phyloP scores from a whole-genome alignment of 1,140 invertebrate species.

The Heliconius melpomene region DNA sequence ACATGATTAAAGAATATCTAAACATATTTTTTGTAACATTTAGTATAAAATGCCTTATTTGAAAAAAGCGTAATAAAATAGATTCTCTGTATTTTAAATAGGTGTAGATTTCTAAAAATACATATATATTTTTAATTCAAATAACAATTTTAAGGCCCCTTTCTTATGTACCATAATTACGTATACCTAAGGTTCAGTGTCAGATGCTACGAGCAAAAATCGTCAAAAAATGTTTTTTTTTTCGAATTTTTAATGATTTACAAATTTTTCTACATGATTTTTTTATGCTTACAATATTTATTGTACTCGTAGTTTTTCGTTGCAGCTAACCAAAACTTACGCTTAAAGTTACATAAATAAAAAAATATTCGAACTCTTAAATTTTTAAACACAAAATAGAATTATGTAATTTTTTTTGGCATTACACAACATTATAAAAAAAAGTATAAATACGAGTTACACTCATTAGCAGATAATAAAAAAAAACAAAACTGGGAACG shows the following conservation, averaged over 20 bases:
- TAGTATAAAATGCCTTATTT: constrained; percentile 60
- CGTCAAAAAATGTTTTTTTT: neutral
- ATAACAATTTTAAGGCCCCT: constrained; percentile 70
- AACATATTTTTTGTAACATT: constrained; percentile 52
- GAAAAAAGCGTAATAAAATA: constrained; percentile 75
- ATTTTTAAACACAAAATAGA: constrained; percentile 71
- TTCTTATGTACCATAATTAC: constrained; percentile 69
- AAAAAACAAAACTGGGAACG: constrained; percentile 53
- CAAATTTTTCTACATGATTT: neutral
- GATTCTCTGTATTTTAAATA: constrained; percentile 63
- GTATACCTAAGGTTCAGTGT: constrained; percentile 62
- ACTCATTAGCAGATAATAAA: constrained; percentile 60
- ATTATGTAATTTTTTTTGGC: constrained; percentile 72
- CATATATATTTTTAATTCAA: constrained; percentile 60
- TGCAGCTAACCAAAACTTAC: constrained; percentile 63
- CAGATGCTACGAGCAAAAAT: constrained; percentile 56
- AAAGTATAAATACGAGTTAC: constrained; percentile 68
- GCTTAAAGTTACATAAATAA: constrained; percentile 56
- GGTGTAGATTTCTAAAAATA: constrained; percentile 67
- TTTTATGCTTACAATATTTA: neutral
- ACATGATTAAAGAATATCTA: constrained; percentile 19
- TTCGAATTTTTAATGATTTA: neutral
- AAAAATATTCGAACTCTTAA: constrained; percentile 74
- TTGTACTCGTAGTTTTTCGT: constrained; percentile 60
- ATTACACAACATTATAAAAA: constrained; percentile 72